Conservation (phyloP, 1,140 invertebrate genomes). For the Dufourea novaeangliae region DNA sequence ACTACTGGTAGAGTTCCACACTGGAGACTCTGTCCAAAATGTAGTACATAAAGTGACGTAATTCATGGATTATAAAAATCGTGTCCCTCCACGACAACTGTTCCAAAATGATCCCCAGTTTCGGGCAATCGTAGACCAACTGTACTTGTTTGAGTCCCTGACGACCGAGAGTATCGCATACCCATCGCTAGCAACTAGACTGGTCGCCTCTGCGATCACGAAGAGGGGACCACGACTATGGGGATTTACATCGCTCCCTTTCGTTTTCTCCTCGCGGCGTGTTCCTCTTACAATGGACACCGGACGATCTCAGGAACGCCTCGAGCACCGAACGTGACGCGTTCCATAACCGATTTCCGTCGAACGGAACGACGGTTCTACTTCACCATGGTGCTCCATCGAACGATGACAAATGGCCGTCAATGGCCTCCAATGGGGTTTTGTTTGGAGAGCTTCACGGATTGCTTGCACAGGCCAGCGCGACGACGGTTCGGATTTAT, state of each 20-base stretch:
- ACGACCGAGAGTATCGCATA: neutral
- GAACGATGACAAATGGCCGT: slow-evolving; percentile 1
- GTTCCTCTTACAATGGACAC: slow-evolving; percentile 6
- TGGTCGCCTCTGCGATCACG: neutral
- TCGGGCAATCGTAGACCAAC: no score
- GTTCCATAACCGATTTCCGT: neutral
- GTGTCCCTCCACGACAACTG: no score
- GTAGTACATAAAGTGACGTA: no score
- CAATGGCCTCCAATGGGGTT: no score
- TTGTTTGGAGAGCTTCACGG: neutral
- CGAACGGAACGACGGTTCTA: neutral
- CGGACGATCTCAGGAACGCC: neutral
- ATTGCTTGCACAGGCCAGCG: neutral
- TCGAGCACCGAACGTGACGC: neutral
- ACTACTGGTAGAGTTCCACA: no score
- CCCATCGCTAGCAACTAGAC: neutral
- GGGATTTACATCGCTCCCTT: neutral
- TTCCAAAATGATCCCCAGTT: no score
- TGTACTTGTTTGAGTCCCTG: neutral
- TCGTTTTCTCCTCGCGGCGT: neutral
- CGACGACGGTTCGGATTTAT: neutral
- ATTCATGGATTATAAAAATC: no score
- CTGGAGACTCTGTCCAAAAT: no score
- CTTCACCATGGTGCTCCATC: neutral
- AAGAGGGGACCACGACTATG: neutral